phyloP scores from a whole-genome alignment of 1,140 invertebrate genomes.

The Dolichoris vasculosae region DNA sequence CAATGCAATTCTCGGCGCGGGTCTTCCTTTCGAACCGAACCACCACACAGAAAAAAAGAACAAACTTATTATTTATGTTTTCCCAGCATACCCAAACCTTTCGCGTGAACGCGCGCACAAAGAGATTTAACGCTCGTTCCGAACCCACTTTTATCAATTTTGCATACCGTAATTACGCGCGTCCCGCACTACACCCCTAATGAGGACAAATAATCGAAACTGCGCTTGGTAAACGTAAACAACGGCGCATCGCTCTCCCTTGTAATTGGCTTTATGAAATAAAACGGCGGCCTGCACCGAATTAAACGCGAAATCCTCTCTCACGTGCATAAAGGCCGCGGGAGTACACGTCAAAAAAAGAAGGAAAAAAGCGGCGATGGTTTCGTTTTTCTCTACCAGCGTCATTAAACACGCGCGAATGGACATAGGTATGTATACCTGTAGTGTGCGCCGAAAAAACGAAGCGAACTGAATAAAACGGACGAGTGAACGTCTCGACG shows the following conservation, averaged over 20 bases:
- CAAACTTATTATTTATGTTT: constrained; percentile 35
- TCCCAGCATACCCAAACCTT: neutral
- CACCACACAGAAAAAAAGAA: neutral
- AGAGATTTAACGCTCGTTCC: constrained; percentile 31
- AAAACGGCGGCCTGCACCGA: constrained; percentile 24
- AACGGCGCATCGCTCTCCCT: neutral
- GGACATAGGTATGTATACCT: neutral
- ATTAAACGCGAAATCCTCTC: constrained; percentile 34
- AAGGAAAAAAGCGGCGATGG: constrained; percentile 7
- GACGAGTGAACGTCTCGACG: neutral
- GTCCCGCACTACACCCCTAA: constrained; percentile 20
- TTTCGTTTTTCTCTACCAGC: neutral
- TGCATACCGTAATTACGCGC: constrained; percentile 42
- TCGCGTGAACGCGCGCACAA: neutral
- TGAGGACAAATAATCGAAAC: constrained; percentile 49
- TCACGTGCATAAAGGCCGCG: neutral
- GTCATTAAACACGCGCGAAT: constrained; percentile 39
- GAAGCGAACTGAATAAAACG: constrained; percentile 27
- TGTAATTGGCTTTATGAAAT: constrained; percentile 51
- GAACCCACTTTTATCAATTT: constrained; percentile 49
- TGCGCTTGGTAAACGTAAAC: constrained; percentile 12
- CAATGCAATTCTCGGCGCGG: neutral
- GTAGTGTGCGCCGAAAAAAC: neutral
- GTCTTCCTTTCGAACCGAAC: neutral
- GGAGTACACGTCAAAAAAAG: neutral